Percentiles rank a stretch among this genome's conserved stretches.
phyloP scores from a whole-genome alignment of 2,797 vertebrate genomes.

The Rhynchonycteris naso region DNA sequence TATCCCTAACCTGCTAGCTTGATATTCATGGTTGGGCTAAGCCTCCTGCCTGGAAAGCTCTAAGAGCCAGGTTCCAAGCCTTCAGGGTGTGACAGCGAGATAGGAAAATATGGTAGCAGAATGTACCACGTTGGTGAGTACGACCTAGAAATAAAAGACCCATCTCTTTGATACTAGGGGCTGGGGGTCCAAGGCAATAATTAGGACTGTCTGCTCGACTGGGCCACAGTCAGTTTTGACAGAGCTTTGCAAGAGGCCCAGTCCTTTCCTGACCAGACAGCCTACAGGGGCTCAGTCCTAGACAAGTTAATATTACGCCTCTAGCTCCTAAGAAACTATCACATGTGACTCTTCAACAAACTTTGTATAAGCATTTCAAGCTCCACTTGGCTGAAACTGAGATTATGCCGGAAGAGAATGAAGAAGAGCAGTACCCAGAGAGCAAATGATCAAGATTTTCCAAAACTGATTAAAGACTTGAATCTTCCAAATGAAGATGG shows the following conservation, averaged over 20 bases:
- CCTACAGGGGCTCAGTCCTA: neutral
- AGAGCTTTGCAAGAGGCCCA: neutral
- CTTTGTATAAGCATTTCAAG: neutral
- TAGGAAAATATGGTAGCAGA: neutral
- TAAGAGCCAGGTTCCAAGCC: neutral
- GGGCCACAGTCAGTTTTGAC: neutral
- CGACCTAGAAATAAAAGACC: neutral
- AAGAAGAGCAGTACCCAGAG: neutral
- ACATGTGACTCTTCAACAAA: neutral
- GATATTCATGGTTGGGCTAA: neutral
- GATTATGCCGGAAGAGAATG: neutral
- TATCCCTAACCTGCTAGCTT: neutral
- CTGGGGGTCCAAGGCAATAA: neutral
- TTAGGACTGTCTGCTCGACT: neutral
- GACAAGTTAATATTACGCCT: neutral
- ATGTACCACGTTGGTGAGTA: neutral
- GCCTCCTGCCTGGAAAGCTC: neutral
- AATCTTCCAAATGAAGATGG: neutral
- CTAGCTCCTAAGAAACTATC: neutral
- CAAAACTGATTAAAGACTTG: neutral
- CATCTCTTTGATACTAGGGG: neutral
- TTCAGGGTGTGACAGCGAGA: neutral
- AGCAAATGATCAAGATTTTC: neutral
- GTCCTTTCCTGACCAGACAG: neutral
- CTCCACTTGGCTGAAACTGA: neutral